Evolutionary conservation across 2,888 invertebrate species (phyloP).

Genomic region (Aphelenchoides bicaudatus): DNA sequence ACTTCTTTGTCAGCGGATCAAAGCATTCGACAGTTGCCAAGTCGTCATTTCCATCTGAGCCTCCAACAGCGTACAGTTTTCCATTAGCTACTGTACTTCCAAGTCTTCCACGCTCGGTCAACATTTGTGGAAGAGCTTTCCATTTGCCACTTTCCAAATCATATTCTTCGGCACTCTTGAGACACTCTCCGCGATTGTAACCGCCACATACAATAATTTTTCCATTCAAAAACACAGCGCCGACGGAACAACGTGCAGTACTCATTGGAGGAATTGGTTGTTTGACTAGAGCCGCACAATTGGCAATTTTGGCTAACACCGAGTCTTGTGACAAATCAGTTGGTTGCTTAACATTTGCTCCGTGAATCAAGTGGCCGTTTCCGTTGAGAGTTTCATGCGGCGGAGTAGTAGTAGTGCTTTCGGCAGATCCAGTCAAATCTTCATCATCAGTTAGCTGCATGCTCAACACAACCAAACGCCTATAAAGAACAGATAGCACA

Average conservation of each 20-base stretch:
- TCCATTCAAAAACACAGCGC: conserved; percentile 71
- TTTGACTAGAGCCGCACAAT: conserved; percentile 35
- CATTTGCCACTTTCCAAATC: conserved; percentile 72
- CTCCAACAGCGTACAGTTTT: conserved; percentile 69
- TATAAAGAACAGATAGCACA: conserved; percentile 69
- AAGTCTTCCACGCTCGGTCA: conserved; percentile 74
- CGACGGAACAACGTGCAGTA: conserved; percentile 73
- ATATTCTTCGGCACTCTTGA: conserved; percentile 70
- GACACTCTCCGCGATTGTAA: conserved; percentile 79
- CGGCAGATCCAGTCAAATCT: conserved; percentile 37
- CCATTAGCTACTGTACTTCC: conserved; percentile 72
- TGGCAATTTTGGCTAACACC: conserved; percentile 40
- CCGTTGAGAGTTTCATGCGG: conserved; percentile 9
- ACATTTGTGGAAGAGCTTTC: conserved; percentile 72
- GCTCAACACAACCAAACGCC: conserved; percentile 67
- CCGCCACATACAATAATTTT: conserved; percentile 77
- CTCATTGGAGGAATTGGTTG: conserved; percentile 68
- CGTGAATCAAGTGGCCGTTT: conserved; percentile 17
- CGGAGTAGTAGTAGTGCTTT: conserved; percentile 22
- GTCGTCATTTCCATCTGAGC: conserved; percentile 77
- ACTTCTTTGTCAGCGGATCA: conserved; percentile 63
- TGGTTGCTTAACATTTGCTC: conserved; percentile 18
- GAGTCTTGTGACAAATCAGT: conserved; percentile 21
- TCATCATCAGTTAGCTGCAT: conserved; percentile 57
- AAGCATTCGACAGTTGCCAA: conserved; percentile 72